Base-by-base conservation (phyloP, 2,113 vertebrate species). In the Buteo buteo region DNA sequence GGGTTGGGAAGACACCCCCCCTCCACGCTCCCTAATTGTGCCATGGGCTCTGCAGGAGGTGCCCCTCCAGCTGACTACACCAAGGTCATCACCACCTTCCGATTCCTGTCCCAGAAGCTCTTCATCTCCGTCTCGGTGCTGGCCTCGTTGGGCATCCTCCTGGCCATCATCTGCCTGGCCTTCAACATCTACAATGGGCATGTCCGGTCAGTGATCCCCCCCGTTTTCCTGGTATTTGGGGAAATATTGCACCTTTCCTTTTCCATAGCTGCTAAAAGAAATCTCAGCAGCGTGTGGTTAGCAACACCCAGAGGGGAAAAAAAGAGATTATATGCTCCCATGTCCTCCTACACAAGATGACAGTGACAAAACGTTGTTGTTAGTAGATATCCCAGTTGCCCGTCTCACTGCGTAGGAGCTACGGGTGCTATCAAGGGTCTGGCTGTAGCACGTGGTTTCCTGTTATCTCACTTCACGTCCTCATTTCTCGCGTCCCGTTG, bases 121-220 rank as follows among this genome's bases (percentile, higher is more conserved):
- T 99, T 99, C 96, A 99, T 99, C 92, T 99, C 99, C 0, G 98
- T 99, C 79, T 99, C 99, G 0, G 99, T 99, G 32, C 97, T 99
- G 61, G 99, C 99, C 32, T 98, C 98, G 3, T 80, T 99, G 72
- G 99, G 99, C 59, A 99, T 99, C 92, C 98, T 99, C 54, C 90
- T 99, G 96, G 99, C 99, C 92, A 98, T 99, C 62, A 96, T 99
- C 90, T 99, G 99, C 95, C 97, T 99, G 96, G 99, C 99, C 18
- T 99, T 99, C 98, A 99, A 99, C 97, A 99, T 99, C 97, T 99
- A 99, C 98, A 99, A 99, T 82, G 99, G 99, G 65, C 99, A 98
- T 1, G 99, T 99, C 91, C 98, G 99, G 99, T 99, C 89, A 89
- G 98, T 93, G 42, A 22, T 11, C 54, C 80, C 52, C 44, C 36